These are phyloP conservation scores for Ypsolopha sequella DNA, from an alignment of 2,888 invertebrate genomes.

Conservation along the genomic window DNA sequence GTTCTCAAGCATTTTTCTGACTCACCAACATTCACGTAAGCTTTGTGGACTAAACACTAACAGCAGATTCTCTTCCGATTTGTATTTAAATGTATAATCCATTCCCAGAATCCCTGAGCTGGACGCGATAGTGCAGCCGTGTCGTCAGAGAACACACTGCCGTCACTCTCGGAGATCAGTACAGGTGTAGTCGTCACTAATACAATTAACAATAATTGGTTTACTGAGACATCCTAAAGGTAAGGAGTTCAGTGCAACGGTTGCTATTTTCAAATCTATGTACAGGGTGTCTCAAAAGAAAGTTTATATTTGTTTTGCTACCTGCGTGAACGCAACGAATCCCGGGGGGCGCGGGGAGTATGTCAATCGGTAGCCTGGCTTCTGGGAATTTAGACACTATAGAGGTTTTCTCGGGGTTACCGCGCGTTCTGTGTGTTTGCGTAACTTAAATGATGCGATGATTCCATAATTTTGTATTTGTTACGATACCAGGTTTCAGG, in stretches of 20 bases:
- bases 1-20: constrained; percentile 5
- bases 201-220: constrained; percentile 51
- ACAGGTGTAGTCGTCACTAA: constrained; percentile 27
- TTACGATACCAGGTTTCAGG: neutral
- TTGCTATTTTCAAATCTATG: neutral
- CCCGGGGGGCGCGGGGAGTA: no score
- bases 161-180: constrained; percentile 20
- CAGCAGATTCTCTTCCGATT: constrained; percentile 1
- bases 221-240: constrained; percentile 24
- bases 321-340: no score
- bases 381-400: no score
- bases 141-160: constrained; percentile 7
- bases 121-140: neutral
- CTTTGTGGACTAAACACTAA: constrained; percentile 16
- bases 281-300: no score
- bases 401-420: no score
- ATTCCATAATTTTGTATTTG: neutral
- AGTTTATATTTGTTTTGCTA: no score
- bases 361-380: no score
- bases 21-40: constrained; percentile 34
- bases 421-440: no score
- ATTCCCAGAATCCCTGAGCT: neutral
- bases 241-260: neutral
- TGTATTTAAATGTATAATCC: neutral
- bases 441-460: no score